Base-by-base conservation (phyloP, 2,113 vertebrate species). In the Catharus bicknelli region DNA sequence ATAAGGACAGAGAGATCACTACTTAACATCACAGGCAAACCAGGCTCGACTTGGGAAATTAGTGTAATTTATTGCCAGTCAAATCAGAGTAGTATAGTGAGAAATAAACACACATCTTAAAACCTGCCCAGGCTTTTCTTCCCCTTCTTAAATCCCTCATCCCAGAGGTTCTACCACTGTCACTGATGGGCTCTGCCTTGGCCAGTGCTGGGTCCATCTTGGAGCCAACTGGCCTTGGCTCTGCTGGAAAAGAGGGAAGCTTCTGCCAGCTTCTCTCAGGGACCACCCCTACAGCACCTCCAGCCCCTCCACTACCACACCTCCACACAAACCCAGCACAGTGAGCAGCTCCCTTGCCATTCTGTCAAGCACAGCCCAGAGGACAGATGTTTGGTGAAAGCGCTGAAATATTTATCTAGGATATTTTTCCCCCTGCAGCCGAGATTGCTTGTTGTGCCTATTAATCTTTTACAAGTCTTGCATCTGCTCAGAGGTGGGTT, bases 301-400 rank as follows among this genome's bases (percentile, higher is more conserved):
- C 43, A 57, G 7, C 69, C n/a, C 47, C 20, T 54, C 54, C 22
- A 15, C 14, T 5, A 2, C 63, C 34, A 36, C 43, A 7, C 34
- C 40, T 30, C 62, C 78, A 22, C 53, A 40, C 40, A 55, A 26
- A 27, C 21, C 43, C 63, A 30, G n/a, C 32, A 4, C 70, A n/a
- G 42, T 7, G 82, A 90, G 92, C 81, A 70, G 75, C 78, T 86
- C 69, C 96, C 90, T 96, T 86, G 84, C 94, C 16, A 2, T 93
- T 83, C 80, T 84, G 59, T 84, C 89, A 81, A 83, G 87, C 80
- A 32, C 86, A 63, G 68, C 25, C 55, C 42, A 43, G 92, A 85
- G 93, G 93, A 95, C 96, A 97, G 96, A 96, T 95, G 95, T 96
- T 97, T 55, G 90, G 81, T 92, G 95, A 92, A 96, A 86, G 83